Evolutionary conservation across 2,797 vertebrate species (phyloP).

Genomic region (Acipenser transmontanus): DNA sequence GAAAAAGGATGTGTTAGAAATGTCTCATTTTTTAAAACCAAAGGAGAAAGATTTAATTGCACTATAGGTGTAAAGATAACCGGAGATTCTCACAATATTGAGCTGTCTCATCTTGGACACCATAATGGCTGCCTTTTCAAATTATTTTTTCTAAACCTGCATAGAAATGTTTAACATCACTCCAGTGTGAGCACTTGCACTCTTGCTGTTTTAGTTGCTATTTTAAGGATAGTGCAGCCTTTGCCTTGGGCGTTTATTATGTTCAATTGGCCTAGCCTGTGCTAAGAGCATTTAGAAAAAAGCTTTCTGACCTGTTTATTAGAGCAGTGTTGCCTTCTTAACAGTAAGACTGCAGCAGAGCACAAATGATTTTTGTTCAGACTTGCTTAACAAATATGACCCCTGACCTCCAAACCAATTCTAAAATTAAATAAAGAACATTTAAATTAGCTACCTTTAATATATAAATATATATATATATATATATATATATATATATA

Average conservation of each 20-base stretch:
- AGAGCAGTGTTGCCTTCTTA: slow-evolving; percentile 56
- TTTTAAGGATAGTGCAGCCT: slow-evolving; percentile 73
- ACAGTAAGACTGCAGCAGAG: slow-evolving; percentile 16
- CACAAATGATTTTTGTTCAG: slow-evolving; percentile 15
- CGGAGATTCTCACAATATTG: slow-evolving; percentile 6
- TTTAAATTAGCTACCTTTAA: no score
- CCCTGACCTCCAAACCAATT: no score
- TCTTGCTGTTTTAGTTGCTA: slow-evolving; percentile 52
- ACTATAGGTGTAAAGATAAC: slow-evolving; percentile 1
- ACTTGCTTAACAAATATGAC: no score
- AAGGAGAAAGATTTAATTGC: not conserved
- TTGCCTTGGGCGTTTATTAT: slow-evolving; percentile 78
- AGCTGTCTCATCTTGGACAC: slow-evolving; percentile 3
- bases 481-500: no score
- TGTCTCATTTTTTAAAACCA: no score
- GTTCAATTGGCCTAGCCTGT: slow-evolving; percentile 72
- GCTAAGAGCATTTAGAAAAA: slow-evolving; percentile 42
- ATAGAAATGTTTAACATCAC: slow-evolving; percentile 41
- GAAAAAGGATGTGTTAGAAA: no score
- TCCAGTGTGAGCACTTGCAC: slow-evolving; percentile 20
- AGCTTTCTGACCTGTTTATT: slow-evolving; percentile 77
- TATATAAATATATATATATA: no score
- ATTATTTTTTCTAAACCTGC: slow-evolving; percentile 28
- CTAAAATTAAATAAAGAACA: no score
- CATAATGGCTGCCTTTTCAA: slow-evolving; percentile 19